Evolutionary conservation across 2,113 vertebrate species (phyloP), one percentile per base, ranked within the genome.

Genomic region (Archilochus colubris): DNA sequence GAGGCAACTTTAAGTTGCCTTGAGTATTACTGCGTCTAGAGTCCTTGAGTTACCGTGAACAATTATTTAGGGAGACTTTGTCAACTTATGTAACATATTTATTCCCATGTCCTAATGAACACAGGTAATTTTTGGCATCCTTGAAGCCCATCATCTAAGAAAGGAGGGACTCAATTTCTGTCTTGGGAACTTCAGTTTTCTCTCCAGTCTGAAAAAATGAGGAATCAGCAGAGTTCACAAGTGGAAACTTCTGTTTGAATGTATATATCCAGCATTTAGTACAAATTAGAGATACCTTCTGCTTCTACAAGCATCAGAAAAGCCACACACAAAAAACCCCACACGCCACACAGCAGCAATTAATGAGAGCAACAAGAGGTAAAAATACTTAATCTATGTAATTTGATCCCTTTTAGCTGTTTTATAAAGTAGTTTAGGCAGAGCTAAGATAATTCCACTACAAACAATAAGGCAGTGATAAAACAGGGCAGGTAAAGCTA

Each of bases 401-500:
- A 78, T 75, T 91, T 91, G 54, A 88, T 91, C 55, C 46, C 6
- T 91, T 94, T 95, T 91, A 94, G 30, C 57, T 89, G 30, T 64
- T 95, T 89, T 78, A 59, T 63, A 89, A 82, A 80, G 54, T 46
- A 79, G 54, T 89, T 94, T n/a, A 85, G 43, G 63, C 30, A 74
- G 33, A 83, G 51, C 17, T 86, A 90, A 78, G 61, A 72, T 73
- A 83, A 94, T 86, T 91, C 46, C 27, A 69, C 50, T 51, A n/a
- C 69, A 94, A 77, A 94, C 79, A 93, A 77, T 94, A 92, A 93
- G 18, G 22, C 31, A 89, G 43, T 61, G 44, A 58, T 74, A 85
- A 75, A 95, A 88, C 44, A 93, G 54, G 53, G 73, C 53, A 97
- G 86, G 94, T 96, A 96, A 91, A 93, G 44, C 81, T 67, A 66